Percentiles rank a stretch among this genome's conserved stretches.
Evolutionary conservation across 2,113 vertebrate species (phyloP).

Genomic region (Vulpes vulpes): DNA sequence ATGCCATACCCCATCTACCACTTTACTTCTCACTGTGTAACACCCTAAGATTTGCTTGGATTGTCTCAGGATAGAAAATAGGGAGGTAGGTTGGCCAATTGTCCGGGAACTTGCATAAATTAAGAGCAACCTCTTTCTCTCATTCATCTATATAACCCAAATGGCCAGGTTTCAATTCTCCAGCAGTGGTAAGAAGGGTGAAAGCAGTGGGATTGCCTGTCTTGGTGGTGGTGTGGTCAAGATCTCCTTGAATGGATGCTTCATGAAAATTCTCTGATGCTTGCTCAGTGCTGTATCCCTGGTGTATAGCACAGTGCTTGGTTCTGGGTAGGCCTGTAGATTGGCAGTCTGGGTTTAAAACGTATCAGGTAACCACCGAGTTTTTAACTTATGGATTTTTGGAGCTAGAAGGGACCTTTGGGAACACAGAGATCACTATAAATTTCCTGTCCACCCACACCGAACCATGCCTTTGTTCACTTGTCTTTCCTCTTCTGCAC

Average conservation of each 20-base stretch:
- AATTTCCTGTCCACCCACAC: not conserved
- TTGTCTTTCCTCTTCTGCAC: not conserved
- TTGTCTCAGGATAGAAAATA: not conserved
- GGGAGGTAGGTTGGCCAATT: not conserved
- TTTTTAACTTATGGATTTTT: constrained; percentile 3
- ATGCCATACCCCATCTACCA: not conserved
- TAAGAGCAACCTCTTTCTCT: not conserved
- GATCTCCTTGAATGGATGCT: not conserved
- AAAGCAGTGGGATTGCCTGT: not conserved
- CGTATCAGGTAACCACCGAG: not conserved
- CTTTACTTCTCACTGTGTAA: not conserved
- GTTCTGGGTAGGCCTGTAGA: not conserved
- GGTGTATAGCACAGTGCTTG: not conserved
- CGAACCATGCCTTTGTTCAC: not conserved
- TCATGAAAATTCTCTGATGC: not conserved
- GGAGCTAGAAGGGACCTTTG: not conserved
- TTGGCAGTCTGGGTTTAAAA: constrained; percentile 35
- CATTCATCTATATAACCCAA: not conserved
- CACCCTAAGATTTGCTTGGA: not conserved
- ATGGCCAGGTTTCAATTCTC: not conserved
- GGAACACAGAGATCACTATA: not conserved
- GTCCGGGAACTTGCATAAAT: constrained; percentile 25
- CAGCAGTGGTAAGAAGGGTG: not conserved
- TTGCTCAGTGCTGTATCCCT: not conserved
- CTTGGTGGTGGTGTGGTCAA: too few relatives aligned